Conservation (phyloP, 1,140 invertebrate genomes). For the Brachionus rubens region DNA sequence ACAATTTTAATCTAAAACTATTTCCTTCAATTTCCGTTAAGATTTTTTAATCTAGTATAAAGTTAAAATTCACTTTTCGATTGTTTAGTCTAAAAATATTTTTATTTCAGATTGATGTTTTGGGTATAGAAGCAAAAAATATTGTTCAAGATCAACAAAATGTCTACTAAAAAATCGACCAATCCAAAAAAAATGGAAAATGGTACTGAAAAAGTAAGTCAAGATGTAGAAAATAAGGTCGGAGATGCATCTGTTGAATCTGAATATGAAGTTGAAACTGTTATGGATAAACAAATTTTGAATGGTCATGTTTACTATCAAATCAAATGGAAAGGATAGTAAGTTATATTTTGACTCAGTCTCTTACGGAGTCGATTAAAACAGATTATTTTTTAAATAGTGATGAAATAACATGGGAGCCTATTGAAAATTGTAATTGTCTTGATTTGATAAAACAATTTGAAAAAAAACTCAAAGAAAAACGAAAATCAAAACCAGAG, state of each 20-base stretch:
- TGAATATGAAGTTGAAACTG: constrained; percentile 25
- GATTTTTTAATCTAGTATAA: too few relatives aligned
- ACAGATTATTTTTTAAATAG: background rate
- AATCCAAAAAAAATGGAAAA: background rate
- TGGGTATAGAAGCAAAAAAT: too few relatives aligned
- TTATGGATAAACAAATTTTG: background rate
- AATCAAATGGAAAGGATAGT: constrained; percentile 43
- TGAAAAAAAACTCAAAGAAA: constrained; percentile 65
- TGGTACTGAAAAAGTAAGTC: background rate
- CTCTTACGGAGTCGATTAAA: background rate
- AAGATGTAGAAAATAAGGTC: background rate
- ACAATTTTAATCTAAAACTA: too few relatives aligned
- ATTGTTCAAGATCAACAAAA: too few relatives aligned
- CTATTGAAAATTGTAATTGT: constrained; percentile 71
- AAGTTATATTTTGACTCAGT: background rate
- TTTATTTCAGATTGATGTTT: too few relatives aligned
- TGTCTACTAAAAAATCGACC: too few relatives aligned
- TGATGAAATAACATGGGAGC: constrained; percentile 50
- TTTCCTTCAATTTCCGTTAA: too few relatives aligned
- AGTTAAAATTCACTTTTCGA: too few relatives aligned
- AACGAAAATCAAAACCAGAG: constrained; percentile 52
- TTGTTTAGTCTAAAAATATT: too few relatives aligned
- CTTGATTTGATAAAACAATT: constrained; percentile 83
- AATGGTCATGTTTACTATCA: background rate
- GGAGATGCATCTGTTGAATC: background rate